Percentiles rank a stretch among this genome's conserved stretches.
Conservation (phyloP, 2,113 vertebrate species). For the Paramisgurnus dabryanus region DNA sequence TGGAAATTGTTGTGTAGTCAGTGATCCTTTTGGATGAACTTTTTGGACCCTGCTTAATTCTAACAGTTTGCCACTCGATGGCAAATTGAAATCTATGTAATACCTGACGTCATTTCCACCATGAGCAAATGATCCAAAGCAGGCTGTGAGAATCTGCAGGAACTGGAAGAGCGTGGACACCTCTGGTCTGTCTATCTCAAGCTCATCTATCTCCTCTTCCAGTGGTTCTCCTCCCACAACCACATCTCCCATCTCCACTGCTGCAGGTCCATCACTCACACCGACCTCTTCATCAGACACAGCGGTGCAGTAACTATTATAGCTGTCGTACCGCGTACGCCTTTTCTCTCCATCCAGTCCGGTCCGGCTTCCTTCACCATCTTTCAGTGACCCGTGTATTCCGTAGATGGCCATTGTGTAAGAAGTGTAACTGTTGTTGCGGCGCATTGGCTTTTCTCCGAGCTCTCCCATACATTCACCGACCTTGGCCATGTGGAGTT, state of each 20-base stretch:
- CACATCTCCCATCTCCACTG: slow-evolving; percentile 57
- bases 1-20: too few species aligned
- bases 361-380: slow-evolving; percentile 68
- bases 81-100: slow-evolving; percentile 37
- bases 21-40: too few species aligned
- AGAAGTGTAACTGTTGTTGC: slow-evolving; percentile 97
- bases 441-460: slow-evolving; percentile 84
- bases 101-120: slow-evolving; percentile 98
- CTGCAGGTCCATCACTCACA: slow-evolving; percentile 59
- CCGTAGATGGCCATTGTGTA: slow-evolving; percentile 97
- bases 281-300: slow-evolving; percentile 72
- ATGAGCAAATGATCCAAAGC: slow-evolving; percentile 95
- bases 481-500: slow-evolving; percentile 90
- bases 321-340: slow-evolving; percentile 87
- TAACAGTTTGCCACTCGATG: too few species aligned
- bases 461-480: slow-evolving; percentile 93
- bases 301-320: slow-evolving; percentile 89
- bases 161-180: slow-evolving; percentile 93
- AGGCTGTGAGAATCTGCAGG: slow-evolving; percentile 94
- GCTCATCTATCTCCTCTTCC: slow-evolving; percentile 80
- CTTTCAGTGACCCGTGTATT: slow-evolving; percentile 83
- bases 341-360: slow-evolving; percentile 74
- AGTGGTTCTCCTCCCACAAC: slow-evolving; percentile 64
- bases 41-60: background rate
- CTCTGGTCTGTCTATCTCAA: slow-evolving; percentile 87